Evolutionary conservation across 23 tunicate genomes (phyloP), one percentile per base, ranked within the genome.

Genomic region (Styela clava): DNA sequence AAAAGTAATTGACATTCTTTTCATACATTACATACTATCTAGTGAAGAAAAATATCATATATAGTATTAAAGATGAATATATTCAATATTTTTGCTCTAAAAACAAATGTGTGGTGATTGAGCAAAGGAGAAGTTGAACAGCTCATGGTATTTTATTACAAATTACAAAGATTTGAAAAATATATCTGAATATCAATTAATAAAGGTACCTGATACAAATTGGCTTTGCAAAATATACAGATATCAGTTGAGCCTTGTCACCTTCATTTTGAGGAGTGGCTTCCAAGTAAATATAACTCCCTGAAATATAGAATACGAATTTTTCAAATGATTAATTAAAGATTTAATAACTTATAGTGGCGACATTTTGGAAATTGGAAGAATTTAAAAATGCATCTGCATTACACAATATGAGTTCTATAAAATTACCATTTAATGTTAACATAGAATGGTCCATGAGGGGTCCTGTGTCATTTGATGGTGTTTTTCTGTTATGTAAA

Each of bases 401-500:
- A 19, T 20, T 68, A 68, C 23, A 16, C 23, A 22, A 68, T 22
- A 19, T 18, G 23, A 68, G 23, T 68, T 16, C 25, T 26, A 24
- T 20, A 5, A 62, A 79, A 79, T 85, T 72, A 93, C 98, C 93
- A 44, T 93, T 93, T n/a, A 69, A 69, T 23, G 65, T 19, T 0
- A 81, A 74, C 67, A 63, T 79, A 1, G 98, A 87, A 69, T 87
- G 98, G 70, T 93, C 98, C 51, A 84, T 24, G 2, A 34, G 22
- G 18, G 98, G 98, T 2, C 98, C 98, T 61, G 98, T 93, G 25
- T 18, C 56, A 61, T 80, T 80, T 2, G 98, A 93, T 16, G 89
- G 93, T 25, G 98, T 93, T 28, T 79, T 84, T 26, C 93, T 73
- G 62, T 72, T 77, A 68, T 84, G 62, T 16, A 74, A 33, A 16